Evolutionary conservation across 2,888 invertebrate species (phyloP).

Genomic region (Amphimallon solstitiale): DNA sequence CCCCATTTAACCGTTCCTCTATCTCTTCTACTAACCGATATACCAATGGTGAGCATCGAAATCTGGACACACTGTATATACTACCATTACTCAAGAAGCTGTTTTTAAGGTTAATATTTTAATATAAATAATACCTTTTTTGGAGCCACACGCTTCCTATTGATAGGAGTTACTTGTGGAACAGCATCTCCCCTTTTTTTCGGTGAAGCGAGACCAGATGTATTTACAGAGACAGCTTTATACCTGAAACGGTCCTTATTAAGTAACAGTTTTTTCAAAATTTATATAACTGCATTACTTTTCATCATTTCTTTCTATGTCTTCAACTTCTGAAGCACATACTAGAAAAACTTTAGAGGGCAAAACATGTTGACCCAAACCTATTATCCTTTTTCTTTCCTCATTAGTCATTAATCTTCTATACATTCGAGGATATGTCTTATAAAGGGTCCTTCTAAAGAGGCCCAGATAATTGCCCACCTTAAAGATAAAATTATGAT

Average conservation of each 20-base stretch:
- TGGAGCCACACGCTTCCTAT: constrained; percentile 90
- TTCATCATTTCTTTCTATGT: constrained; percentile 97
- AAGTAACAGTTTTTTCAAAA: neutral
- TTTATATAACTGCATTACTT: constrained; percentile 68
- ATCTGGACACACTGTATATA: no score
- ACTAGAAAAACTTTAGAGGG: constrained; percentile 96
- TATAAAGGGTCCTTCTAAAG: constrained; percentile 97
- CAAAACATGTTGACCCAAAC: constrained; percentile 91
- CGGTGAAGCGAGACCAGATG: constrained; percentile 85
- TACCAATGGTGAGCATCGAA: no score
- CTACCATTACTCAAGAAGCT: no score
- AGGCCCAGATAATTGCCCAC: constrained; percentile 97
- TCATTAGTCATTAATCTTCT: constrained; percentile 94
- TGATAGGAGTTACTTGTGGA: constrained; percentile 98
- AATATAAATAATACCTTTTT: constrained; percentile 79
- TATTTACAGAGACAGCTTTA: constrained; percentile 92
- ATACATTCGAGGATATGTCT: constrained; percentile 98
- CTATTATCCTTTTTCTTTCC: constrained; percentile 92
- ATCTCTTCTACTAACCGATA: no score
- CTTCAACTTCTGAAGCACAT: constrained; percentile 94
- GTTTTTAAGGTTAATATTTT: no score
- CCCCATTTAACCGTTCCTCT: no score
- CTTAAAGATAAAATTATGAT: constrained; percentile 61
- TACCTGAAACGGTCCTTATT: constrained; percentile 66
- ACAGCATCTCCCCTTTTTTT: constrained; percentile 95